Base-by-base conservation (phyloP, 2,797 vertebrate genomes). In the Brotula barbata region DNA sequence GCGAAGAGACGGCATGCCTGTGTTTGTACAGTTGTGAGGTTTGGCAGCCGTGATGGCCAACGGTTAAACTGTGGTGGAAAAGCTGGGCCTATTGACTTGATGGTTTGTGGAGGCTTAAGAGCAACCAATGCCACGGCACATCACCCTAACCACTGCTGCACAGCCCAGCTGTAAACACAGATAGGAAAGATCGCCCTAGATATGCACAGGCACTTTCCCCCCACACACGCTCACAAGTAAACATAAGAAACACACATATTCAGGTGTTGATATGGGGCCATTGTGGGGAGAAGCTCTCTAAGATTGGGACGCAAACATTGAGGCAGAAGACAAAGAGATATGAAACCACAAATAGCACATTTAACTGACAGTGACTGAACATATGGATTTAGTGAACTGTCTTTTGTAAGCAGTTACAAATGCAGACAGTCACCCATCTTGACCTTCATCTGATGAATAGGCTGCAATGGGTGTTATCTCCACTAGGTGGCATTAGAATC, bases 21-120 rank as follows among this genome's bases (percentile, higher is more conserved):
- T 6, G 25, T 28, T 28, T 50, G 39, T 17, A 60, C 65, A 34
- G 42, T 50, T 75, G 55, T 71, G 64, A 56, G 77, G 68, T 78
- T 77, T 83, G 20, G 43, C 71, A 73, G 52, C 36, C n/a, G 7
- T 47, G 39, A 77, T 51, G 57, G 69, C 61, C 73, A 83, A 83
- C 85, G 56, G 91, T 90, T 90, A 78, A 90, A 89, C 82, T 86
- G 88, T 82, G 75, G 85, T 80, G 80, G 82, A 79, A 84, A 82
- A 71, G 55, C 53, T 59, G 60, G 71, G 77, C 64, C 60, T 52
- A 20, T 64, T 49, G 58, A 71, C 34, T 83, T 64, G 53, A 68
- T 66, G 56, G 61, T 69, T 71, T 40, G 16, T 41, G 37, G 50
- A 82, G 78, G 81, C 68, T 80, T 68, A 43, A 64, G 72, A 77